These are phyloP conservation scores for Tenebrio molitor DNA, from an alignment of 1,140 invertebrate genomes.

Conservation along the genomic window DNA sequence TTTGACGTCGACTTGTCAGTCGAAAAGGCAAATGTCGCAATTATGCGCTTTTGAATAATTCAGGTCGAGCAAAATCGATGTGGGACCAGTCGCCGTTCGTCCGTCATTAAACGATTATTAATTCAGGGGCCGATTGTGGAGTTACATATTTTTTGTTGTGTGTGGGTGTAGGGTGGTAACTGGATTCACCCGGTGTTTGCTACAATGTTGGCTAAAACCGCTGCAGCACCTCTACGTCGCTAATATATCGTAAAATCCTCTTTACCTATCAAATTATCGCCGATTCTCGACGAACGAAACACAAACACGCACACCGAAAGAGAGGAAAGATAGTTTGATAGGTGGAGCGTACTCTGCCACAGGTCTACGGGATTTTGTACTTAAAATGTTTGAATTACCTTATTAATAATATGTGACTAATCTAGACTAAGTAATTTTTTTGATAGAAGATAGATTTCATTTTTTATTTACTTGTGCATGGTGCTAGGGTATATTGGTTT, in stretches of 20 bases:
- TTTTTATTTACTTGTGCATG: constrained; percentile 44
- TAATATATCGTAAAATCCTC: constrained; percentile 56
- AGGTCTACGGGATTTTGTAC: constrained; percentile 61
- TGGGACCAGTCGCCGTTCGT: too few species aligned
- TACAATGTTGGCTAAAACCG: constrained; percentile 64
- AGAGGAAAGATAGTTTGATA: constrained; percentile 55
- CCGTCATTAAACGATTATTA: too few species aligned
- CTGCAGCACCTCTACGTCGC: constrained; percentile 65
- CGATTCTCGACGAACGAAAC: too few species aligned
- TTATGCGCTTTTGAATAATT: too few species aligned
- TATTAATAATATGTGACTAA: constrained; percentile 63
- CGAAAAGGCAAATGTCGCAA: too few species aligned
- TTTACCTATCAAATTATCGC: constrained; percentile 48
- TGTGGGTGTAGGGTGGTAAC: constrained; percentile 63
- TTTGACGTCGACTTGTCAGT: too few species aligned
- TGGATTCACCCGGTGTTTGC: constrained; percentile 65
- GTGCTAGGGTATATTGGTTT: constrained; percentile 36
- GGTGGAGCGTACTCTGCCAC: constrained; percentile 55
- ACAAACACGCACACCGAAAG: neutral
- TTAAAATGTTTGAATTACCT: constrained; percentile 61
- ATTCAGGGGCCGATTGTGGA: constrained; percentile 4
- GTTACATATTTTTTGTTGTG: constrained; percentile 64
- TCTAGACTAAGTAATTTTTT: constrained; percentile 60
- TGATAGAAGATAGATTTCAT: constrained; percentile 17
- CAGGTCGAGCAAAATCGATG: too few species aligned